Percentiles rank a stretch among this genome's conserved stretches.
phyloP scores from a whole-genome alignment of 2,113 vertebrate genomes.

The Sinocyclocheilus rhinocerous region DNA sequence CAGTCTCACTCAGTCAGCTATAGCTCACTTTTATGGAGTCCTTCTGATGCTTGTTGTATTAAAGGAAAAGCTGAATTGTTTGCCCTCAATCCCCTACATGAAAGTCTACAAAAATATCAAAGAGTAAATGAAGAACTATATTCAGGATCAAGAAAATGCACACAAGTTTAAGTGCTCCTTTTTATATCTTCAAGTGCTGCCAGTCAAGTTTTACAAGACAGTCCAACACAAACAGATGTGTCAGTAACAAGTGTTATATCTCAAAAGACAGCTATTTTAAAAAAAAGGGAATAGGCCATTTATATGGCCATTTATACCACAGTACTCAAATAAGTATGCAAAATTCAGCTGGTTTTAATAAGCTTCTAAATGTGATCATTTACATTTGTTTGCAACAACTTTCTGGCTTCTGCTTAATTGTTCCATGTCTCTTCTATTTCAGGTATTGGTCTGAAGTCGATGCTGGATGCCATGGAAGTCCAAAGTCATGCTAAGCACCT shows the following conservation, averaged over 20 bases:
- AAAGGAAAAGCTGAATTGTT: constrained; percentile 30
- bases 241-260: constrained; percentile 8
- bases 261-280: constrained; percentile 11
- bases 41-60: constrained; percentile 46
- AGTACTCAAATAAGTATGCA: not conserved
- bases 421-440: constrained; percentile 69
- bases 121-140: not conserved
- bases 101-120: constrained; percentile 13
- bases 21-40: constrained; percentile 48
- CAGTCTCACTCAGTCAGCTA: constrained; percentile 53
- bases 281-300: not conserved
- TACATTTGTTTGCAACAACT: not conserved
- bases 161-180: constrained; percentile 6
- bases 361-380: not conserved
- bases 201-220: constrained; percentile 10
- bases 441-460: constrained; percentile 91
- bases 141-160: constrained; percentile 7
- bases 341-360: not conserved
- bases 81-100: constrained; percentile 1
- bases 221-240: constrained; percentile 3
- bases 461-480: constrained; percentile 97
- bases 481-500: constrained; percentile 97
- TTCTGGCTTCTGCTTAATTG: constrained; percentile 27
- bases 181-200: not conserved
- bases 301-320: not conserved